Evolutionary conservation across 2,797 vertebrate species (phyloP).

Genomic region (Sebastolobus alascanus): DNA sequence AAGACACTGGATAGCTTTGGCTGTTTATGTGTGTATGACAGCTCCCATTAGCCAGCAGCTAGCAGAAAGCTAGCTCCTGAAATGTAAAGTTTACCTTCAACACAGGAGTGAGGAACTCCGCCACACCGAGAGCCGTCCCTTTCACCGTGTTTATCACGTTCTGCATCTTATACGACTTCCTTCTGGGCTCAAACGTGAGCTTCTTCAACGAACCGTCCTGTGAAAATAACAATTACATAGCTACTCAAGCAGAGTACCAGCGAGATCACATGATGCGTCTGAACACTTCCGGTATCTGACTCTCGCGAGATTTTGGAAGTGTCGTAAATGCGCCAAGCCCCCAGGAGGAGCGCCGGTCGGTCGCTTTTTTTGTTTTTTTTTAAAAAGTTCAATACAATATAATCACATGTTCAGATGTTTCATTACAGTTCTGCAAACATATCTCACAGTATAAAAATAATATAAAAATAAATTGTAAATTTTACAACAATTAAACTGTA

Average conservation of each 20-base stretch:
- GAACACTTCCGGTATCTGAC: conserved; percentile 21
- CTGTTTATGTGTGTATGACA: background rate
- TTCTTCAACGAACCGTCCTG: background rate
- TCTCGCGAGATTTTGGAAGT: conserved; percentile 57
- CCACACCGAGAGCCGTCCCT: conserved; percentile 94
- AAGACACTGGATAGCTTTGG: too few species aligned
- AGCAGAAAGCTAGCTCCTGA: conserved; percentile 41
- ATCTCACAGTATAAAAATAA: too few species aligned
- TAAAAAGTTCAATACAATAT: too few species aligned
- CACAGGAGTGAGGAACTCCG: conserved; percentile 94
- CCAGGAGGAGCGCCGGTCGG: too few species aligned
- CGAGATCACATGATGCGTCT: conserved; percentile 64
- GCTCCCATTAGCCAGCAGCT: background rate
- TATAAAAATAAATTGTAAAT: too few species aligned
- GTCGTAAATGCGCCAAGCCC: too few species aligned
- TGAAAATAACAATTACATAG: conserved; percentile 36
- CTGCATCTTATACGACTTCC: conserved; percentile 85
- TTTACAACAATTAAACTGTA: too few species aligned
- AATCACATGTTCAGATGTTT: too few species aligned
- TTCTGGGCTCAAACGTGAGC: accelerated
- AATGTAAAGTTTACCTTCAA: conserved; percentile 88
- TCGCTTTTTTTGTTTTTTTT: too few species aligned
- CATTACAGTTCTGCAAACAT: too few species aligned
- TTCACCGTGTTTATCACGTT: conserved; percentile 96
- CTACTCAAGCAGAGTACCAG: conserved; percentile 25